These are phyloP conservation scores for Paraplagusia blochii DNA, from an alignment of 2,113 vertebrate species.

Conservation along the genomic window DNA sequence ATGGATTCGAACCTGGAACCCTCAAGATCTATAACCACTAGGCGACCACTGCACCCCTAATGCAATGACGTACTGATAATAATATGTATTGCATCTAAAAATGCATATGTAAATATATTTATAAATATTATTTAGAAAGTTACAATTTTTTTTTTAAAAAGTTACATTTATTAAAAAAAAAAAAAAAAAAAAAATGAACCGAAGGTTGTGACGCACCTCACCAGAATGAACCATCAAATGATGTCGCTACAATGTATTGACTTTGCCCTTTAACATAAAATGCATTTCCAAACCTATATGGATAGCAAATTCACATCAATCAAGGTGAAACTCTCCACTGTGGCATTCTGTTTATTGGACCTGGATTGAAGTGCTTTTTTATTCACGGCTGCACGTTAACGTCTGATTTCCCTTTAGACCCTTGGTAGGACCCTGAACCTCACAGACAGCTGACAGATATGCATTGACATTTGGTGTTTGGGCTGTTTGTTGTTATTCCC, in stretches of 20 bases:
- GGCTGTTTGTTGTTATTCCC: background rate
- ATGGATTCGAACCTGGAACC: no score
- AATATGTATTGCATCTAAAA: no score
- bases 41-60: no score
- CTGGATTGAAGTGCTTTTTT: background rate
- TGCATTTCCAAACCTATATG: background rate
- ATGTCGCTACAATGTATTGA: background rate
- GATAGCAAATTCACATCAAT: conserved; percentile 9
- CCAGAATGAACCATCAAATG: background rate
- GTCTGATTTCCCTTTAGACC: conserved; percentile 17
- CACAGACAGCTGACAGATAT: background rate
- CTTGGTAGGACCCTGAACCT: conserved; percentile 6
- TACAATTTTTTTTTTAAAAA: no score
- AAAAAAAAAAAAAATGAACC: no score
- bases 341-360: conserved; percentile 9
- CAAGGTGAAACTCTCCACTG: background rate
- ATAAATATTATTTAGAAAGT: no score
- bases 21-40: no score
- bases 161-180: no score
- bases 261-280: background rate
- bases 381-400: background rate
- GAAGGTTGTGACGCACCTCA: no score
- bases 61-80: no score
- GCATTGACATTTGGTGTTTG: conserved; percentile 7
- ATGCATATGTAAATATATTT: no score